Evolutionary conservation across 1,140 invertebrate species (phyloP).

Genomic region (Notospermus geniculatus): DNA sequence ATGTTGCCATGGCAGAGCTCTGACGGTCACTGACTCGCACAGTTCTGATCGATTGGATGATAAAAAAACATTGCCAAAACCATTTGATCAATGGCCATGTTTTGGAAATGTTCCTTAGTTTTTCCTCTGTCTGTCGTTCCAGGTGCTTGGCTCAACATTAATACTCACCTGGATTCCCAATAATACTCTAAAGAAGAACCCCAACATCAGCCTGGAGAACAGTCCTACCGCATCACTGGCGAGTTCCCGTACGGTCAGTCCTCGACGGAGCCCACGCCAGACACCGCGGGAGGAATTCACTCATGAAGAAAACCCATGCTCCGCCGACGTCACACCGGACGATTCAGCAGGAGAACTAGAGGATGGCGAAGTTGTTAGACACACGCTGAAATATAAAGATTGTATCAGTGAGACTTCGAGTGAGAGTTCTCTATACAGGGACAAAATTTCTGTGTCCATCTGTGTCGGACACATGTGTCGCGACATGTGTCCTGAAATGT

Average conservation of each 20-base stretch:
- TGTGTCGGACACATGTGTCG: no score
- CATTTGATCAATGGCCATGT: no score
- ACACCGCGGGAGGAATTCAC: constrained; percentile 47
- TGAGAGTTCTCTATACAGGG: constrained; percentile 20
- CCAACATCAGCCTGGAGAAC: constrained; percentile 68
- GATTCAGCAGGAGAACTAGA: no score
- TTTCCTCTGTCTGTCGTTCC: constrained; percentile 14
- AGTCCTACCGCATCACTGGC: constrained; percentile 37
- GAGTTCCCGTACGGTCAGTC: constrained; percentile 31
- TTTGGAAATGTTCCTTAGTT: no score
- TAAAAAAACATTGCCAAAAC: no score
- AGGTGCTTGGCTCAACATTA: constrained; percentile 69
- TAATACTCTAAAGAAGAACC: constrained; percentile 80
- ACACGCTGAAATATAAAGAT: no score
- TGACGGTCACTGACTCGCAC: no score
- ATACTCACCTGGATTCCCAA: constrained; percentile 94
- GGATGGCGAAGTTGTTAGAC: no score
- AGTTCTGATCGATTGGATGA: no score
- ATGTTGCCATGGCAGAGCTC: no score
- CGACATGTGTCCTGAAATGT: no score
- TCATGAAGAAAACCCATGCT: neutral
- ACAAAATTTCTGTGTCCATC: constrained; percentile 30
- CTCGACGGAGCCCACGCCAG: constrained; percentile 42
- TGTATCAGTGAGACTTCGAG: no score
- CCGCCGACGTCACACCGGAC: neutral